These are phyloP conservation scores for Anabacerthia variegaticeps DNA, from an alignment of 2,797 vertebrate genomes.

Conservation along the genomic window DNA sequence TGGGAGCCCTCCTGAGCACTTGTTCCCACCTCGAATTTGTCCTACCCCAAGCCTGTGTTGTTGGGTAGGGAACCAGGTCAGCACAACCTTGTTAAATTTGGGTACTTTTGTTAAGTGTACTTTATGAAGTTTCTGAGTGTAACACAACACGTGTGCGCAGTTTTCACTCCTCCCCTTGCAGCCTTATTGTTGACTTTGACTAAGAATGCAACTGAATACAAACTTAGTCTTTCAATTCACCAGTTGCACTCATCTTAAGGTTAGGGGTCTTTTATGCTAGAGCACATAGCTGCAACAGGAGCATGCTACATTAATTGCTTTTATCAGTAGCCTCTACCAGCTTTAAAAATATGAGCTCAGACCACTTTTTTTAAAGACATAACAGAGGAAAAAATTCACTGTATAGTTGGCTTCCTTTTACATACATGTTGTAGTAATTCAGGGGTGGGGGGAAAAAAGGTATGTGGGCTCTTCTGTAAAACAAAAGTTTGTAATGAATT, in stretches of 20 bases:
- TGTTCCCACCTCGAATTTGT: background rate
- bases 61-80: background rate
- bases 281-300: background rate
- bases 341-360: background rate
- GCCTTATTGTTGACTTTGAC: background rate
- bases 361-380: background rate
- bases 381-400: background rate
- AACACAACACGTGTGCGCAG: background rate
- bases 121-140: background rate
- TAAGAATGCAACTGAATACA: background rate
- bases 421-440: background rate
- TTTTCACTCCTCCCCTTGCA: background rate
- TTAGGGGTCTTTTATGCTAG: background rate
- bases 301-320: background rate
- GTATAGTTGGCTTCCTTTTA: background rate
- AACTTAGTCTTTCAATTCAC: background rate
- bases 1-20: background rate
- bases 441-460: background rate
- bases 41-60: background rate
- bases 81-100: background rate
- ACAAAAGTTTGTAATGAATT: background rate
- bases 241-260: background rate
- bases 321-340: background rate
- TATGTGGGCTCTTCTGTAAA: background rate
- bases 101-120: background rate